Base-by-base conservation (phyloP, 2,113 vertebrate genomes). In the Semnornis frantzii region DNA sequence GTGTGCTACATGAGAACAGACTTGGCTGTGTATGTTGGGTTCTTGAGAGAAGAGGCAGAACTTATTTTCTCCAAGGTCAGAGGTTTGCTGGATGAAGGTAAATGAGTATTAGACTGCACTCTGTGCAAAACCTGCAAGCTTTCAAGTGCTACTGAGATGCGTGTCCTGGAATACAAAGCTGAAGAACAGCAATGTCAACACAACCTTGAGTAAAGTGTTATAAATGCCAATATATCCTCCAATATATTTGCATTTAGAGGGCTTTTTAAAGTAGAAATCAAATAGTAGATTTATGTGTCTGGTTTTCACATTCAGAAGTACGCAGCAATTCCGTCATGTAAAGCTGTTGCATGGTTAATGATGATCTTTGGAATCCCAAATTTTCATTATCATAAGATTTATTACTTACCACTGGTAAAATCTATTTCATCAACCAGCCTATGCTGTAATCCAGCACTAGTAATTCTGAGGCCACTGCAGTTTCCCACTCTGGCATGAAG, bases 211-310 rank as follows among this genome's bases (percentile, higher is more conserved):
- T 46, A 55, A 92, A 93, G 87, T 69, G 39, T 93, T 95, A 85
- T 19, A 94, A 91, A 85, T 73, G 66, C 46, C 72, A 55, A 46
- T 65, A 72, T 70, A 48, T 69, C 18, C 55, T 74, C n/a, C 71
- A 92, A 20, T 80, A 33, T 73, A 95, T 96, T 97, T 95, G 76
- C 91, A 95, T 96, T 93, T 94, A 92, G 66, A 95, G 73, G 33
- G 30, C 5, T 94, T 95, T 95, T 92, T 79, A 15, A 91, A 95
- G 73, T 91, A 73, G 39, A 93, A 94, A 95, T 82, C 83, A 84
- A 86, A 70, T 5, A 77, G 58, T 65, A 89, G 85, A 95, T 95
- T 92, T 93, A 86, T 79, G 31, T 69, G 82, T 54, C 76, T 88
- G 73, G 75, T 90, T 89, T 88, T 95, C 58, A 31, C 28, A 57